Conservation (phyloP, 1,140 invertebrate genomes). For the Bombus pascuorum region DNA sequence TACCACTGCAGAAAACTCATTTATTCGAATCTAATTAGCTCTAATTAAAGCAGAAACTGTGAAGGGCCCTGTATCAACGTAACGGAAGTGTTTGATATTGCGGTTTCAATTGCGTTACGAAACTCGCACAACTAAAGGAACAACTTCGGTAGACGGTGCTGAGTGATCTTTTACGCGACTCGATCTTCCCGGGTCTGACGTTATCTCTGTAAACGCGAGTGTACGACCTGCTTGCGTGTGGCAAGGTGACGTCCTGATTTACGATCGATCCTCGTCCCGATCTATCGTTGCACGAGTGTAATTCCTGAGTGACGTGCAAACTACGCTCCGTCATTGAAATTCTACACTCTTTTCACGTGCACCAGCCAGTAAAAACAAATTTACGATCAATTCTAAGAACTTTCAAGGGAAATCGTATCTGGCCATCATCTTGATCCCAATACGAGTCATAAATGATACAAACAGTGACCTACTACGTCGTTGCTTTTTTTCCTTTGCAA, state of each 20-base stretch:
- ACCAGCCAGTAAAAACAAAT: neutral
- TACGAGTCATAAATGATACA: neutral
- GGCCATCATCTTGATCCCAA: neutral
- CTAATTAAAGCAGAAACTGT: neutral
- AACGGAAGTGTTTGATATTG: neutral
- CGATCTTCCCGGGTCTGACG: neutral
- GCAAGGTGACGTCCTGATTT: neutral
- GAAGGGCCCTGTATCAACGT: neutral
- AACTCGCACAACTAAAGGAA: neutral
- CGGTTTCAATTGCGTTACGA: neutral
- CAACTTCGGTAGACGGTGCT: neutral
- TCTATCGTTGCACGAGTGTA: neutral
- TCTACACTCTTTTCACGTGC: neutral
- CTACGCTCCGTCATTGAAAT: neutral
- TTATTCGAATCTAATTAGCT: neutral
- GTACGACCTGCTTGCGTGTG: neutral
- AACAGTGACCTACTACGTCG: no score
- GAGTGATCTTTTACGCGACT: neutral
- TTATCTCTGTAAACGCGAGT: neutral
- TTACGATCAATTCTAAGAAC: neutral
- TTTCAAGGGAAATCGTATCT: neutral
- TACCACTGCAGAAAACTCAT: neutral
- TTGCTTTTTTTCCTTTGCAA: neutral
- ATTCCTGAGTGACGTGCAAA: neutral
- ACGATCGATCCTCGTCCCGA: neutral